These are phyloP conservation scores for Tragopan temminckii DNA, from an alignment of 2,797 vertebrate genomes.

Conservation along the genomic window DNA sequence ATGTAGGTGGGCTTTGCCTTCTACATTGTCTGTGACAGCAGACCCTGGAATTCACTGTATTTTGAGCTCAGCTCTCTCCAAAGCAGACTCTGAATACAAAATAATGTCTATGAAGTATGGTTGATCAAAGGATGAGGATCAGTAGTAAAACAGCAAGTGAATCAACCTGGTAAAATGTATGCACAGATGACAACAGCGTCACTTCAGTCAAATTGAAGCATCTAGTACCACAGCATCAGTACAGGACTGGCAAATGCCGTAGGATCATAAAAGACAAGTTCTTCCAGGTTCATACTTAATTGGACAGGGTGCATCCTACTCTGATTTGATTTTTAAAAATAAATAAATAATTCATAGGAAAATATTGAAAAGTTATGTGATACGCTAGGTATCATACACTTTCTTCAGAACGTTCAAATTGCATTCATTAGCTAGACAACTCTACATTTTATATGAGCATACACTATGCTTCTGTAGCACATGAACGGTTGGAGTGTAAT, in stretches of 20 bases:
- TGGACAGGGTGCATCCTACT: not conserved
- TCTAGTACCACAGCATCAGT: not conserved
- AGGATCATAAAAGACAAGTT: not conserved
- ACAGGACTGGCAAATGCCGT: not conserved
- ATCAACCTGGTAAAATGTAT: not conserved
- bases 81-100: not conserved
- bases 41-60: not conserved
- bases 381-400: not conserved
- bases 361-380: not conserved
- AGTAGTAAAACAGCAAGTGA: not conserved
- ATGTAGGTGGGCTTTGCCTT: not conserved
- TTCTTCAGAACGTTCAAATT: not conserved
- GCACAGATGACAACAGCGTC: not conserved
- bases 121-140: not conserved
- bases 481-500: not conserved
- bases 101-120: rapidly evolving
- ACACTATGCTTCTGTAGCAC: not conserved
- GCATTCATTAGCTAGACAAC: not conserved
- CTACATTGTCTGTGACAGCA: not conserved
- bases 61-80: not conserved
- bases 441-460: not conserved
- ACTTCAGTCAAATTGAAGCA: not conserved
- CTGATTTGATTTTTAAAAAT: not conserved
- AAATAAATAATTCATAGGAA: not conserved
- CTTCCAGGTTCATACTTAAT: not conserved